phyloP scores from a whole-genome alignment of 2,113 vertebrate genomes.

The Sturnus vulgaris region DNA sequence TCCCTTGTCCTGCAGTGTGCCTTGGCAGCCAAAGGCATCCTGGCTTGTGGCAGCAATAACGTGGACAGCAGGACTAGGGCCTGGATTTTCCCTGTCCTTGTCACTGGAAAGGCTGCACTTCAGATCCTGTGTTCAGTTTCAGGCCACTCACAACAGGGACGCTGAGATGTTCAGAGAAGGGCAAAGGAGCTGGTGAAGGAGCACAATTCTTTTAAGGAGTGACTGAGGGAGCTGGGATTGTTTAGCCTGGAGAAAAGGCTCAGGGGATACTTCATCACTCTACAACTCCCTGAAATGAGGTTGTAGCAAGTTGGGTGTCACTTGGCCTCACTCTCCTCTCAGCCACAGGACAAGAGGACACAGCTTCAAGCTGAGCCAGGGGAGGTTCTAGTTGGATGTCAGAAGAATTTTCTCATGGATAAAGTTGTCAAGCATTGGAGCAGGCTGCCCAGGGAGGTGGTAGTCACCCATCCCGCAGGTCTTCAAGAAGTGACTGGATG shows the following conservation, averaged over 20 bases:
- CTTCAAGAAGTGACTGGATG: background rate
- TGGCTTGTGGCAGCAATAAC: background rate
- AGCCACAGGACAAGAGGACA: background rate
- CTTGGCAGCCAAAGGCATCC: background rate
- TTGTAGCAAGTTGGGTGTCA: background rate
- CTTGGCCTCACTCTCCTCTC: background rate
- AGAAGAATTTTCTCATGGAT: background rate
- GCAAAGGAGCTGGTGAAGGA: background rate
- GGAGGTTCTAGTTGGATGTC: background rate
- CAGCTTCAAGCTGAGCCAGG: background rate
- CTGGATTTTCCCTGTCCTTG: background rate
- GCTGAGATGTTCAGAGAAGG: background rate
- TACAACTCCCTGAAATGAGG: background rate
- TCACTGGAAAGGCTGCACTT: background rate
- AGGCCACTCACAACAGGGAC: background rate
- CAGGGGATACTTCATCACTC: background rate
- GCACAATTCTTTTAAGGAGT: background rate
- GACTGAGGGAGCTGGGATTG: background rate
- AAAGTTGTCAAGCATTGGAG: background rate
- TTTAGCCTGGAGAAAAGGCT: background rate
- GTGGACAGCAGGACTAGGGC: background rate
- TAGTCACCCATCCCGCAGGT: background rate
- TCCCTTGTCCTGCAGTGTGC: background rate
- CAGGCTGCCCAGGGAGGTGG: background rate
- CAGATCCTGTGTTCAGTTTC: background rate